Evolutionary conservation across 37 sponge, comb jelly and placozoan genomes (phyloP).

Genomic region (Haliclona indistincta): DNA sequence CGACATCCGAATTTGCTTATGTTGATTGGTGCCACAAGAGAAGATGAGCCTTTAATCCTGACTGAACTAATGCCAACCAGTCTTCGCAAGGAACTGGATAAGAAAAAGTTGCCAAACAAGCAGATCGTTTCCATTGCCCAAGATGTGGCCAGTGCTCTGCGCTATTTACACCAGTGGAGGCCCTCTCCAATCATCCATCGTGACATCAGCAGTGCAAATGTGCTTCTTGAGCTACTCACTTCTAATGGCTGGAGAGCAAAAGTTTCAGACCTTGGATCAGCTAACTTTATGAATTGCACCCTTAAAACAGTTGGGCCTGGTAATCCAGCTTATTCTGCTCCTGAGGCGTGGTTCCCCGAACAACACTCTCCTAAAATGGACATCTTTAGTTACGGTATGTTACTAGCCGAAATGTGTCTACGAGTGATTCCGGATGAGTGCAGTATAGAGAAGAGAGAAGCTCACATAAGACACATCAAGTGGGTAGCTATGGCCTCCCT

Average conservation of each 20-base stretch:
- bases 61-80: slow-evolving; percentile 77
- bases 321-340: slow-evolving; percentile 20
- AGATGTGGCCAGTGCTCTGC: slow-evolving; percentile 55
- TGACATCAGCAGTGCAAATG: slow-evolving; percentile 79
- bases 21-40: slow-evolving; percentile 46
- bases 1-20: slow-evolving; percentile 53
- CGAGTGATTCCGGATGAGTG: slow-evolving; percentile 46
- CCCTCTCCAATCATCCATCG: slow-evolving; percentile 78
- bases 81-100: slow-evolving; percentile 25
- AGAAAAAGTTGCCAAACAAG: neutral
- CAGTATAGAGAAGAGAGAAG: too few relatives aligned
- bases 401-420: slow-evolving; percentile 29
- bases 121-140: slow-evolving; percentile 27
- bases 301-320: neutral
- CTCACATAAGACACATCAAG: neutral
- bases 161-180: slow-evolving; percentile 64
- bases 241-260: slow-evolving; percentile 57
- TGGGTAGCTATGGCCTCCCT: neutral
- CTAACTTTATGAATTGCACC: slow-evolving; percentile 33
- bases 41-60: slow-evolving; percentile 26
- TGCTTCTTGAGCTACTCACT: slow-evolving; percentile 46
- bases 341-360: slow-evolving; percentile 27
- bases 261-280: slow-evolving; percentile 72
- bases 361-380: slow-evolving; percentile 24
- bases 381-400: slow-evolving; percentile 32